Base-by-base conservation (phyloP, 2,113 vertebrate genomes). In the Petroica traversi region DNA sequence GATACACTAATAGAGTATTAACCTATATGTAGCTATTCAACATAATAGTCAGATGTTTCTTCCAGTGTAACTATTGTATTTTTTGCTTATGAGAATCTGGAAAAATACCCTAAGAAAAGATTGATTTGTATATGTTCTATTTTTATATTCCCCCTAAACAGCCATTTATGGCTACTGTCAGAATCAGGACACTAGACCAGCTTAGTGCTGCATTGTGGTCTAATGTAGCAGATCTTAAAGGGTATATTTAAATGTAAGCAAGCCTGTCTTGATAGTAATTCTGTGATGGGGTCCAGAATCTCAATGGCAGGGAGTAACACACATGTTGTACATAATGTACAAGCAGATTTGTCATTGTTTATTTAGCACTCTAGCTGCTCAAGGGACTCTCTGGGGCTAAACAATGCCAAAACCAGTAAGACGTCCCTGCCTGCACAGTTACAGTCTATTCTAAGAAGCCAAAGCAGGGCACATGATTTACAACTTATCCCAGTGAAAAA, bases 291-390 rank as follows among this genome's bases (percentile, higher is more conserved):
- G 81, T 92, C 54, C 93, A 89, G 81, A 79, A 83, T 91, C 84
- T 91, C 89, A 92, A 8, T 92, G 84, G 89, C 75, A 94, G 71
- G 46, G 85, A 91, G 74, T 66, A 76, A 69, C 69, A 89, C 94
- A 92, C 80, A 95, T 82, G 93, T 62, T 94, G 95, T 68, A 97
- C 95, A 94, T 94, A 88, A 89, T 77, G 94, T 97, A 88, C 94
- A 85, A 95, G 85, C 62, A 31, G 92, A 94, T 96, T 96, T 95
- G 93, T 93, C 94, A 87, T 95, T 97, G 96, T 96, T 97, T 97
- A 92, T 93, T 94, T 95, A 96, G 89, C 95, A 92, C 92, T 93
- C 41, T 89, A 66, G 91, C 89, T 88, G 87, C 93, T 95, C 93
- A 94, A 33, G 95, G 87, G 94, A 93, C 87, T 94, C 87, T 96